Base-by-base conservation (phyloP, 2,113 vertebrate species). In the Leptocoma aspasia region DNA sequence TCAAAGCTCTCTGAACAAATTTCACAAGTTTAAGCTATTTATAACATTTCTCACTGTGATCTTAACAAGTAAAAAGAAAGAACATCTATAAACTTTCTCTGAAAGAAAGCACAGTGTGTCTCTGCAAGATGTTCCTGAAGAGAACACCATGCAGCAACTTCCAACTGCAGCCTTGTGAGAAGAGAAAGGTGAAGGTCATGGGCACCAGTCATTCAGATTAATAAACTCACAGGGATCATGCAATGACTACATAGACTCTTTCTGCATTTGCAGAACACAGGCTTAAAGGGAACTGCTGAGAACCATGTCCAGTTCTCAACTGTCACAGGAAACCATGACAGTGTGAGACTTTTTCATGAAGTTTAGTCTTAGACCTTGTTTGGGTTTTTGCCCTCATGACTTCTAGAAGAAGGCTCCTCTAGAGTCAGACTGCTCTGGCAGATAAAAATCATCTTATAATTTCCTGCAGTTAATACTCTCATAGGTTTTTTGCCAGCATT, bases 1-100 rank as follows among this genome's bases (percentile, higher is more conserved):
- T 75, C n/a, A 13, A 86, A 92, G 41, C 47, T 56, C 22, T 82
- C 44, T 45, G 77, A 89, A 86, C 8, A 92, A 84, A 57, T 89
- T 86, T 86, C 77, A 69, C 56, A 89, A 79, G 70, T 88, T 35
- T 65, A 76, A 85, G 53, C 42, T 90, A 92, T 88, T 85, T 93
- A 90, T 93, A 94, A 37, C 50, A 45, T 77, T 72, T 15, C 54
- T 79, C 59, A 28, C 54, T 93, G 59, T 61, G 59, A 80, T 85
- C 50, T 80, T 90, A 85, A 23, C 82, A 79, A 76, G 41, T 41
- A 47, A 85, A 80, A 85, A 92, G 72, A 87, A 92, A 76, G 54
- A 90, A 77, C 26, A 64, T 56, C 28, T 71, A 56, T 69, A 89
- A 91, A 75, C n/a, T 82, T 92, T 27, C 28, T 31, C 28, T 72